Conservation (phyloP, 2,113 vertebrate species). For the Clarias macrocephalus region DNA sequence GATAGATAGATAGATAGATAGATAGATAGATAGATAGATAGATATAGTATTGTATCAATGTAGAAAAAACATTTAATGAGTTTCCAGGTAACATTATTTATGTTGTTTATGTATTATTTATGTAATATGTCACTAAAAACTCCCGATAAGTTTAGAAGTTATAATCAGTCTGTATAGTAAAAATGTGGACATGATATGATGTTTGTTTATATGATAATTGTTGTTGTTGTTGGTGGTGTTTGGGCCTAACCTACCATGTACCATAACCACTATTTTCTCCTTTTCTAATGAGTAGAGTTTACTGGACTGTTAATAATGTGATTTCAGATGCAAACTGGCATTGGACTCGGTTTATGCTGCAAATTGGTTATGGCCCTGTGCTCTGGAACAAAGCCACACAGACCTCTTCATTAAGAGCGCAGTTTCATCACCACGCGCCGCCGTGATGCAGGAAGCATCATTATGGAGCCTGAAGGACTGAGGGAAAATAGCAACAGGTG, state of each 20-base stretch:
- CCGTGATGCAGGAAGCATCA: slow-evolving; percentile 31
- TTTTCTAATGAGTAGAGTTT: slow-evolving; percentile 40
- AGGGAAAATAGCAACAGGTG: slow-evolving; percentile 36
- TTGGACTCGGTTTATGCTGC: slow-evolving; percentile 57
- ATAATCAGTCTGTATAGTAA: neutral
- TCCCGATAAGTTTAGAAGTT: neutral
- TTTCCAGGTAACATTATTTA: neutral
- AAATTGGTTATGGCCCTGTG: slow-evolving; percentile 63
- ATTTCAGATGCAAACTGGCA: slow-evolving; percentile 63
- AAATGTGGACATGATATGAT: neutral
- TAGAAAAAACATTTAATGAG: neutral
- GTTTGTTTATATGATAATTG: neutral
- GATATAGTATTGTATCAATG: neutral
- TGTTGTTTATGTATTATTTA: neutral
- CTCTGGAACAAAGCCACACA: slow-evolving; percentile 62
- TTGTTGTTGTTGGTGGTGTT: slow-evolving; percentile 1
- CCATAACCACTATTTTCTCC: neutral
- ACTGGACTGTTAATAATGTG: slow-evolving; percentile 61
- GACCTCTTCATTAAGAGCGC: slow-evolving; percentile 40
- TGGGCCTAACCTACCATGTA: neutral
- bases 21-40: too few species aligned
- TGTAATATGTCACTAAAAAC: neutral
- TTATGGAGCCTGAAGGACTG: slow-evolving; percentile 18
- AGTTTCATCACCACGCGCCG: slow-evolving; percentile 15
- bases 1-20: too few species aligned